Percentiles rank a stretch among this genome's conserved stretches.
Evolutionary conservation across 1,140 invertebrate species (phyloP).

Genomic region (Tigriopus japonicus): DNA sequence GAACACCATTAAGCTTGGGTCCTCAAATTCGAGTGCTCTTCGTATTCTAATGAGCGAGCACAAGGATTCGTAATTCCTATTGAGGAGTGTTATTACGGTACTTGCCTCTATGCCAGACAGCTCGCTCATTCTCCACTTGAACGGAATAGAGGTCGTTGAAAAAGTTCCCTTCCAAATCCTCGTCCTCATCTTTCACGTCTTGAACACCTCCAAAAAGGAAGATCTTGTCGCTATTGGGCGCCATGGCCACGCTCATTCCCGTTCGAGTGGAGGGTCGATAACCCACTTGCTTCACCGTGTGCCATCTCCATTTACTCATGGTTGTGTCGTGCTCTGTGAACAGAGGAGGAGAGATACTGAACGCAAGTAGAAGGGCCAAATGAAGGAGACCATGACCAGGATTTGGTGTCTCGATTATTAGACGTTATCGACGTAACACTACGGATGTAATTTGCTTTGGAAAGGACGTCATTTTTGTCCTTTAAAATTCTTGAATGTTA

Average conservation of each 20-base stretch:
- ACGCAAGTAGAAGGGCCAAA: no score
- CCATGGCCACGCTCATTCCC: slow-evolving; percentile 35
- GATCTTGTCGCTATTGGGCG: slow-evolving; percentile 36
- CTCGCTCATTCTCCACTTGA: slow-evolving; percentile 43
- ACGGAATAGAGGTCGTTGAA: slow-evolving; percentile 58
- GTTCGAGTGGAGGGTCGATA: slow-evolving; percentile 42
- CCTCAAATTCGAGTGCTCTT: neutral
- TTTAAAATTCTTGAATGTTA: no score
- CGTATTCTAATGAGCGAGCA: neutral
- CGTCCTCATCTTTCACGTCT: slow-evolving; percentile 49
- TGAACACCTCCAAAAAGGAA: slow-evolving; percentile 60
- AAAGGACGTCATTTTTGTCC: no score
- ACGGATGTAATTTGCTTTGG: no score
- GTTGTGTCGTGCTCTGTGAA: slow-evolving; percentile 37
- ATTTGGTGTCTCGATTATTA: no score
- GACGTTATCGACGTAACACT: no score
- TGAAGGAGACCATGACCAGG: no score
- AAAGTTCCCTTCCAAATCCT: slow-evolving; percentile 55
- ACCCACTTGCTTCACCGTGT: slow-evolving; percentile 43
- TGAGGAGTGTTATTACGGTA: neutral
- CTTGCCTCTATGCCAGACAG: slow-evolving; percentile 21
- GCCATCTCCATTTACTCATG: slow-evolving; percentile 55
- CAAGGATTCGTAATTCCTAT: no score
- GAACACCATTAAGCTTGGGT: no score
- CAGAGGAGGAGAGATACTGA: neutral